Base-by-base conservation (phyloP, 2,113 vertebrate genomes). In the Epinephelus moara region DNA sequence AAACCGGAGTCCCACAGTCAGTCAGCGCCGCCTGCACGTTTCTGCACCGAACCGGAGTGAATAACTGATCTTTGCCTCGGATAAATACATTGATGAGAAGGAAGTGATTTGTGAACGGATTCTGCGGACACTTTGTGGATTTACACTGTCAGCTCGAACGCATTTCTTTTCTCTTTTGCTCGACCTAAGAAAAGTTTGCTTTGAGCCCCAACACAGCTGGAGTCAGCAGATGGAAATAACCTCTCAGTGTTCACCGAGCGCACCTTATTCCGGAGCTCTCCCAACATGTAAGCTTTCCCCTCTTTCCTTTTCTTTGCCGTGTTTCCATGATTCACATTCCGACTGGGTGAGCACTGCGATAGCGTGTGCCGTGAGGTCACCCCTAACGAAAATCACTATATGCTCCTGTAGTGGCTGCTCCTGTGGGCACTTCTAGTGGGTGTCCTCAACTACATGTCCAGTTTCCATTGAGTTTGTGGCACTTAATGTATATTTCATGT, bases 131-230 rank as follows among this genome's bases (percentile, higher is more conserved):
- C 88, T 82, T 83, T 71, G 78, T 19, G 63, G 69, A 69, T 75
- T 74, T n/a, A 9, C 27, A 23, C 23, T 74, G 70, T 57, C 7
- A 2, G 47, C 1, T 42, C 66, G 33, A 37, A 59, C 21, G 50
- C 19, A 33, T 53, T 61, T n/a, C 21, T 77, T 50, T 11, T 30
- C 66, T 47, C 27, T 30, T 47, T 21, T 62, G 42, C 23, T 57
- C 71, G 68, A 50, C 74, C 71, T 78, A 2, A 75, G 84, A 93
- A 94, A 94, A 94, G 91, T 94, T 94, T 94, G 84, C 82, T 57
- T 53, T 33, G 40, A 70, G 72, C 72, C 50, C 50, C n/a, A 61
- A 52, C 85, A 47, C 85, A 85, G 81, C 85, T 88, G 88, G 91
- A 90, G 85, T 76, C 85, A 40, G 82, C 89, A 50, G 87, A 93